A percentile compares a stretch with the other conserved stretches of the same genome.
Conservation (phyloP, 2,113 vertebrate species). For the Solea senegalensis region DNA sequence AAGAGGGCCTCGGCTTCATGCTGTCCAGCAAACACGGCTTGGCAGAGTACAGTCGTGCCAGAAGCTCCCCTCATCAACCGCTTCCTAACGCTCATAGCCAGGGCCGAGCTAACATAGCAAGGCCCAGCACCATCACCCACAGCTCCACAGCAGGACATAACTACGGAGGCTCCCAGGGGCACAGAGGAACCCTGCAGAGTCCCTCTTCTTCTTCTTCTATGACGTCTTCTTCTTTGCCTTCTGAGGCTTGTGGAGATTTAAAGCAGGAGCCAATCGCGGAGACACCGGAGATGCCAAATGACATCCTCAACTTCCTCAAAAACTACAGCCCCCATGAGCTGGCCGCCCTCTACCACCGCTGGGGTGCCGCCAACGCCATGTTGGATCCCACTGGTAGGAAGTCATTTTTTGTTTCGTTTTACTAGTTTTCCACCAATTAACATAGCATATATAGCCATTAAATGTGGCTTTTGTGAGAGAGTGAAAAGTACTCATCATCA, state of each 20-base stretch:
- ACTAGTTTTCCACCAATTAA: background rate
- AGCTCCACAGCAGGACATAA: conserved; percentile 62
- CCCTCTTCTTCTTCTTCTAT: conserved; percentile 36
- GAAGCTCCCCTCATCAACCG: conserved; percentile 68
- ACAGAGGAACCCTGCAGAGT: conserved; percentile 50
- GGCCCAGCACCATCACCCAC: conserved; percentile 68
- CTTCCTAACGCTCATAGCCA: conserved; percentile 73
- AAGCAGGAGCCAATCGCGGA: conserved; percentile 83
- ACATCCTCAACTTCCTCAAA: conserved; percentile 89
- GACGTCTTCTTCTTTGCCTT: conserved; percentile 53
- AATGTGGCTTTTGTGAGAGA: background rate
- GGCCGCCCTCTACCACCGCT: conserved; percentile 89
- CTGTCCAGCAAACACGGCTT: conserved; percentile 84
- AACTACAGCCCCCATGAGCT: conserved; percentile 93
- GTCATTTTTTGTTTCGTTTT: background rate
- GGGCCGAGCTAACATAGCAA: conserved; percentile 27
- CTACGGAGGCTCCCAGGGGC: conserved; percentile 67
- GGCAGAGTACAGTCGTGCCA: conserved; percentile 79
- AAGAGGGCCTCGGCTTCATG: conserved; percentile 75
- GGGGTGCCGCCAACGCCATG: conserved; percentile 84
- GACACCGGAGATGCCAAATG: conserved; percentile 81
- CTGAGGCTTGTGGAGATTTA: conserved; percentile 57
- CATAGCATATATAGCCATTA: background rate
- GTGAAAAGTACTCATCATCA: conserved; percentile 15
- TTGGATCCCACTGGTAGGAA: conserved; percentile 88